phyloP scores from a whole-genome alignment of 1,140 invertebrate genomes.

The Pseudomyrmex dendroicus region DNA sequence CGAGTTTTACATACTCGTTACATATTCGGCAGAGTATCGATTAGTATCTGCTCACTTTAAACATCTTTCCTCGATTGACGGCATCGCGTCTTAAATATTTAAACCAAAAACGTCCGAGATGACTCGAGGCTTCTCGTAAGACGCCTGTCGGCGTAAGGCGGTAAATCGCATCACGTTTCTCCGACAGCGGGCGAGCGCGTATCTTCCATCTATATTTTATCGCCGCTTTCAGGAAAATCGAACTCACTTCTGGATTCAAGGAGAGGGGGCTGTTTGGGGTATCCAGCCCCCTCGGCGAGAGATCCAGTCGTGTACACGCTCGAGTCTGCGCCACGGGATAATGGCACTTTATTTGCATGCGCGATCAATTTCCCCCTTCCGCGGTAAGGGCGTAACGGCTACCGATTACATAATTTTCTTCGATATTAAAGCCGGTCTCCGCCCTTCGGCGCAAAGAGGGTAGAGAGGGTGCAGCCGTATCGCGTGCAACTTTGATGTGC shows the following conservation, averaged over 20 bases:
- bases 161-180: slow-evolving; percentile 57
- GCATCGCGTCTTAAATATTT: slow-evolving; percentile 52
- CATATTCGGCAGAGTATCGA: background rate
- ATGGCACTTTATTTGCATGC: slow-evolving; percentile 81
- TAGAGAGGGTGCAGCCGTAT: slow-evolving; percentile 70
- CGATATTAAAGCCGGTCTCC: slow-evolving; percentile 77
- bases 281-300: slow-evolving; percentile 42
- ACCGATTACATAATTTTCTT: slow-evolving; percentile 83
- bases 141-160: slow-evolving; percentile 44
- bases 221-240: slow-evolving; percentile 68
- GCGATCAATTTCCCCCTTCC: slow-evolving; percentile 77
- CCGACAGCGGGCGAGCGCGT: slow-evolving; percentile 34
- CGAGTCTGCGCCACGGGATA: slow-evolving; percentile 68
- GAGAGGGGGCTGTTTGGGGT: slow-evolving; percentile 41
- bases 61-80: slow-evolving; percentile 50
- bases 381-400: slow-evolving; percentile 70
- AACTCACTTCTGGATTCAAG: slow-evolving; percentile 45
- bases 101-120: slow-evolving; percentile 48
- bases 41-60: slow-evolving; percentile 12
- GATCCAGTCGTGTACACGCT: slow-evolving; percentile 63
- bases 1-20: background rate
- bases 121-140: slow-evolving; percentile 39
- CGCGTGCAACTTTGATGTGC: slow-evolving; percentile 83
- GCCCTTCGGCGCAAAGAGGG: slow-evolving; percentile 38
- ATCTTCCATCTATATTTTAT: slow-evolving; percentile 65